A percentile compares a stretch with the other conserved stretches of the same genome.
Conservation (phyloP, 92 coral and sea anemone genomes). For the Hydrozoanthus gracilis region DNA sequence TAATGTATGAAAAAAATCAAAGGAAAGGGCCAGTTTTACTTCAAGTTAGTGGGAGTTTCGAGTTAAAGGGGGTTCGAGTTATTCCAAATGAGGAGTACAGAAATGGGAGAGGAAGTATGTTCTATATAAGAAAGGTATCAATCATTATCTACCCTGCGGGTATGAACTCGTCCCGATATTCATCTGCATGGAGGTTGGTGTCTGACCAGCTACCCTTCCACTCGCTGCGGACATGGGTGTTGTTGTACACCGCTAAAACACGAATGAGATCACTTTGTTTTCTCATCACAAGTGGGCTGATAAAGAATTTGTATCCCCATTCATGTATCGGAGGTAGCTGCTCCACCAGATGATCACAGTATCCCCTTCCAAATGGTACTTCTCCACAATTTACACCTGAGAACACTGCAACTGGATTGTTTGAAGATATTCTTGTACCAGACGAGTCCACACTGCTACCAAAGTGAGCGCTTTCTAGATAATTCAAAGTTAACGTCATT, state of each 20-base stretch:
- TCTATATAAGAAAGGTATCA: not conserved
- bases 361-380: conserved; percentile 46
- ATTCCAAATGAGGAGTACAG: no score
- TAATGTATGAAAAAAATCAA: no score
- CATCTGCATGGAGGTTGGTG: conserved; percentile 8
- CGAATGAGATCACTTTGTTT: conserved; percentile 53
- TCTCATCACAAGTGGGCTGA: conserved; percentile 50
- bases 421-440: conserved; percentile 53
- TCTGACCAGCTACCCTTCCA: not conserved
- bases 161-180: conserved; percentile 8
- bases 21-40: no score
- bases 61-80: no score
- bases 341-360: conserved; percentile 65
- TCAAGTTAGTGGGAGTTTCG: no score
- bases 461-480: conserved; percentile 49
- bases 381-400: conserved; percentile 62
- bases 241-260: conserved; percentile 54
- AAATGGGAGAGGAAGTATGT: no score
- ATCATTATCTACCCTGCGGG: conserved; percentile 6
- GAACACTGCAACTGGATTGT: conserved; percentile 59
- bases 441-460: conserved; percentile 42
- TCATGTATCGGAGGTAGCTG: conserved; percentile 59
- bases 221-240: conserved; percentile 15
- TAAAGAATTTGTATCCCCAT: conserved; percentile 57
- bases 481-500: conserved; percentile 11